phyloP scores from a whole-genome alignment of 2,797 vertebrate genomes.

The Enteromius treurensis region DNA sequence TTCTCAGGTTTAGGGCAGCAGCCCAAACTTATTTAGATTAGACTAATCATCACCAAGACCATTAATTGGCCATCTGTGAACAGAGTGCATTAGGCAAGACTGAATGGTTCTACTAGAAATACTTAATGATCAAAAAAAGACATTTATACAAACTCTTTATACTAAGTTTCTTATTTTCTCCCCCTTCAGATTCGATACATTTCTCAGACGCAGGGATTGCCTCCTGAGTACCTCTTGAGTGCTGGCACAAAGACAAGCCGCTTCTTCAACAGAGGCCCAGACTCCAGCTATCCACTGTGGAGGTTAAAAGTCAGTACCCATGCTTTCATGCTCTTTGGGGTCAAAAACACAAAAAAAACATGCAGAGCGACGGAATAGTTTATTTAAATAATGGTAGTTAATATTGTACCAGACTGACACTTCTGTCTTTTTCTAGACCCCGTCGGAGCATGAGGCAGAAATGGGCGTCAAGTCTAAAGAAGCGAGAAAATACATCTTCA shows the following conservation, averaged over 20 bases:
- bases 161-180: slow-evolving; percentile 27
- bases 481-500: slow-evolving; percentile 98
- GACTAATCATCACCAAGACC: background rate
- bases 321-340: background rate
- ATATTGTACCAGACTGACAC: background rate
- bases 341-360: background rate
- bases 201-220: slow-evolving; percentile 98
- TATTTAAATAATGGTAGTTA: background rate
- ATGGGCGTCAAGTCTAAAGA: slow-evolving; percentile 99
- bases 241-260: slow-evolving; percentile 95
- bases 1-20: background rate
- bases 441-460: slow-evolving; percentile 95
- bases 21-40: background rate
- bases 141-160: background rate
- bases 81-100: background rate
- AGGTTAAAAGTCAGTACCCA: slow-evolving; percentile 86
- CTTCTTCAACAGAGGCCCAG: slow-evolving; percentile 93
- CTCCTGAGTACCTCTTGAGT: slow-evolving; percentile 94
- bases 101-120: background rate
- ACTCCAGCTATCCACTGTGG: slow-evolving; percentile 93
- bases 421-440: slow-evolving; percentile 78
- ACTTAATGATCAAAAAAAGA: background rate
- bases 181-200: slow-evolving; percentile 93
- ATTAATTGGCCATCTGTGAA: background rate
- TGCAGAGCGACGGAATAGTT: background rate